Base-by-base conservation (phyloP, 1,140 invertebrate genomes). In the Nomia melanderi region DNA sequence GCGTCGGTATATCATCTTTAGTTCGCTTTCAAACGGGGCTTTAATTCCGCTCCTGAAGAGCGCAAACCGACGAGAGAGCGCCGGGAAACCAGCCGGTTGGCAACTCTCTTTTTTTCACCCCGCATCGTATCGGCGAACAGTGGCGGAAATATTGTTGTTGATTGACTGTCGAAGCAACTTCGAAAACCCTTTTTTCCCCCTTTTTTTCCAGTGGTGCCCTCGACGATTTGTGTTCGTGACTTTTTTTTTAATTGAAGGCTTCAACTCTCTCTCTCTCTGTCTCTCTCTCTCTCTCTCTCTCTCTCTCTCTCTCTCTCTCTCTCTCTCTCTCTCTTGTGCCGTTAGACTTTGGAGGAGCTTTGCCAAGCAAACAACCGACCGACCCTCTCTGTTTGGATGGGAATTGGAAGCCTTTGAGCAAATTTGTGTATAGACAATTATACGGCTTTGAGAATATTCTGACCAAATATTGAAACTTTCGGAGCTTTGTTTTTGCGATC, bases 1-100 rank as follows among this genome's bases (percentile, higher is more conserved):
- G 25, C 53, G 7, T 54, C 53, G 53, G 53, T 54, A 27, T 27
- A 27, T 54, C 53, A 54, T 54, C 53, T 54, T 54, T 54, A 54
- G 53, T 54, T 14, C 17, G 44, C 20, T 47, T 4, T n/a, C 44
- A 6, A 20, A 12, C 44, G 20, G 1, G 3, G n/a, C 12, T 54
- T 54, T 54, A 27, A 54, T 54, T 8, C 23, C 53, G n/a, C 53
- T 54, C 23, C 8, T 3, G 53, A 27, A 54, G 53, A 54, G 25
- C 3, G 8, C 44, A 47, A 47, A 47, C 17, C 23, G 25, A 2
- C 39, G 39, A 12, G 27, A 5, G 25, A 54, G 4, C 8, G 25
- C 7, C n/a, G n/a, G n/a, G n/a, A n/a, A n/a, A n/a, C n/a, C 39
- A 41, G 12, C 25, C 23, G 17, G 6, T 47, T n/a, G 4, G 5